Percentiles rank a stretch among this genome's conserved stretches.
Evolutionary conservation across 2,113 vertebrate species (phyloP).

Genomic region (Pandion haliaetus): DNA sequence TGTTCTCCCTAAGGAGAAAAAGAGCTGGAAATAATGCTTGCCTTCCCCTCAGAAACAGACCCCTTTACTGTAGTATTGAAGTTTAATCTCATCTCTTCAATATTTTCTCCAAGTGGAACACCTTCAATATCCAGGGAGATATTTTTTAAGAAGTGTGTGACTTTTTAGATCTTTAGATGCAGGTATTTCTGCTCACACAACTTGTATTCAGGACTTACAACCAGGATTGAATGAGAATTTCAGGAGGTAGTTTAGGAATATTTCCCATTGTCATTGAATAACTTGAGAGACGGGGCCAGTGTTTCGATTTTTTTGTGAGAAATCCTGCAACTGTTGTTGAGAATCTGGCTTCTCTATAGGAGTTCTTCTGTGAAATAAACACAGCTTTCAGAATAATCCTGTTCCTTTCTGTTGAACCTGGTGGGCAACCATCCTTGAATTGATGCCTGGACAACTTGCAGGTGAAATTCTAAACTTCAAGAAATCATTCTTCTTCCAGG

Average conservation of each 20-base stretch:
- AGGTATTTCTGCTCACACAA: background rate
- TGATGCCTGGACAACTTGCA: background rate
- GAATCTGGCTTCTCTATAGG: background rate
- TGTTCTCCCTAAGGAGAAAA: slow-evolving; percentile 27
- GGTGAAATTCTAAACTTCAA: background rate
- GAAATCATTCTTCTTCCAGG: background rate
- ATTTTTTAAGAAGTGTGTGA: background rate
- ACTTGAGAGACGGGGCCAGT: background rate
- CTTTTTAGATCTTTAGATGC: background rate
- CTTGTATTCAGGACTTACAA: background rate
- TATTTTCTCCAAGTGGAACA: background rate
- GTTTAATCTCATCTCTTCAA: background rate
- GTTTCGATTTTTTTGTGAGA: background rate
- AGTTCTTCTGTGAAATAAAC: background rate
- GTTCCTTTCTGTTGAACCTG: background rate
- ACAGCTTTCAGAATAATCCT: background rate
- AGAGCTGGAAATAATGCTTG: background rate
- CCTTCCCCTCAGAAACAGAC: background rate
- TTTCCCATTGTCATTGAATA: background rate
- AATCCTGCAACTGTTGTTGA: background rate
- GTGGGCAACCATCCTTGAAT: background rate
- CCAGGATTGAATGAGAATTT: background rate
- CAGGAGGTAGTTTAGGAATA: background rate
- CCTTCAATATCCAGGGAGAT: background rate
- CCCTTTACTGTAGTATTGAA: background rate